phyloP scores from a whole-genome alignment of 2,888 invertebrate species.

The Drosophila barbarae region DNA sequence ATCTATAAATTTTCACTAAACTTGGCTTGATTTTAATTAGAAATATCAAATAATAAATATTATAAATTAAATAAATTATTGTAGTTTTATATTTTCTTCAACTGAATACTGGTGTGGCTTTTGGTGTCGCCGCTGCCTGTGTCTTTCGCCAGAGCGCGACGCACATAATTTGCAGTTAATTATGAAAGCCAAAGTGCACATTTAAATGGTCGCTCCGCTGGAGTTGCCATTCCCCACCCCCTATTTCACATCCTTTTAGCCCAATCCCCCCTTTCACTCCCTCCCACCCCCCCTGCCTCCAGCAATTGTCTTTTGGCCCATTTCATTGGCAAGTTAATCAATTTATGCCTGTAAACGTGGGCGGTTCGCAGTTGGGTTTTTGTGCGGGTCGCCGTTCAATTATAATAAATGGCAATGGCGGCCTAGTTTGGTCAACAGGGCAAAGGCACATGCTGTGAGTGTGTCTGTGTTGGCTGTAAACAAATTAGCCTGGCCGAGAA shows the following conservation, averaged over 20 bases:
- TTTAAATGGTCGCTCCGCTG: conserved; percentile 52
- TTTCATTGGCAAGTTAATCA: conserved; percentile 45
- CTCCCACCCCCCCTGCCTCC: background rate
- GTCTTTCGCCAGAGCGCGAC: conserved; percentile 16
- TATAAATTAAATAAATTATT: background rate
- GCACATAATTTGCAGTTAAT: conserved; percentile 49
- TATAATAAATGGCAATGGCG: conserved; percentile 57
- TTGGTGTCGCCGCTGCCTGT: background rate
- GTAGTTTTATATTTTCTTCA: background rate
- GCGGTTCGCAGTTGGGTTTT: conserved; percentile 21
- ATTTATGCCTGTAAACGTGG: conserved; percentile 50
- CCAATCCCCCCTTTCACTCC: background rate
- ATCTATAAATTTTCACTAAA: no score
- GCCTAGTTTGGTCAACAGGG: conserved; percentile 36
- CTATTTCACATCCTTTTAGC: background rate
- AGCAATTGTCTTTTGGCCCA: conserved; percentile 11
- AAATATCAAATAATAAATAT: background rate
- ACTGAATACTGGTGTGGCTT: background rate
- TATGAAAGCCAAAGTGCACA: conserved; percentile 47
- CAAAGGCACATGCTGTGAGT: conserved; percentile 5
- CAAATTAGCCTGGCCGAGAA: conserved; percentile 29
- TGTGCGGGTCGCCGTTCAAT: conserved; percentile 43
- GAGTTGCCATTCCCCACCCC: background rate
- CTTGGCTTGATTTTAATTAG: no score
- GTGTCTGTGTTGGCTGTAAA: conserved; percentile 32